Evolutionary conservation across 2,888 invertebrate species (phyloP).

Genomic region (Hypena proboscidalis): DNA sequence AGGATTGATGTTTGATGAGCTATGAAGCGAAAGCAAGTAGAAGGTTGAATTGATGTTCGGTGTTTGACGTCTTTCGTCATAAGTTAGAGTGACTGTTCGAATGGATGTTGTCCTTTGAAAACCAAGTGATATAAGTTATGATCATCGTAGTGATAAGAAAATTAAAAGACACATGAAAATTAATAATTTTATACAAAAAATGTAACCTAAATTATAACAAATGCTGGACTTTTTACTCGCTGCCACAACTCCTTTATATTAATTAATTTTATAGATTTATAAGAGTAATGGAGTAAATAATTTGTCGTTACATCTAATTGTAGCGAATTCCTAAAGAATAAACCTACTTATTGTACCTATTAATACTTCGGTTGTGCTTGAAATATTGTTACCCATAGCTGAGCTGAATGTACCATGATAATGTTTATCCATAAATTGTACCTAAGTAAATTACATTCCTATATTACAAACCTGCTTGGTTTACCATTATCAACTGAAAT

Average conservation of each 20-base stretch:
- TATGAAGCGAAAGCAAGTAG: conserved; percentile 13
- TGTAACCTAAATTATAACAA: conserved; percentile 55
- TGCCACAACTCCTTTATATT: conserved; percentile 61
- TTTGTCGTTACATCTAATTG: conserved; percentile 34
- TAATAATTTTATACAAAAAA: conserved; percentile 61
- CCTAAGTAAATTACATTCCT: conserved; percentile 38
- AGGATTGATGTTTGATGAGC: conserved; percentile 27
- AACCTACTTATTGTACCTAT: conserved; percentile 33
- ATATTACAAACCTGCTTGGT: conserved; percentile 34
- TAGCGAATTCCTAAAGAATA: conserved; percentile 27
- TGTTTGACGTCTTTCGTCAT: conserved; percentile 23
- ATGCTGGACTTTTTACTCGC: conserved; percentile 79
- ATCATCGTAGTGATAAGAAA: conserved; percentile 45
- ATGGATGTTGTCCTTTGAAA: conserved; percentile 34
- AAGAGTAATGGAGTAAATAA: conserved; percentile 41
- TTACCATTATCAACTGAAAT: conserved; percentile 5
- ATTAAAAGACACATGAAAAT: conserved; percentile 44
- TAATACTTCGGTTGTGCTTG: conserved; percentile 39
- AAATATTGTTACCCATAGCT: conserved; percentile 31
- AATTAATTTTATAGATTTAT: conserved; percentile 51
- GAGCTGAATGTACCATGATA: conserved; percentile 5
- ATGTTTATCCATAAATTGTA: conserved; percentile 16
- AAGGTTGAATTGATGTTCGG: conserved; percentile 21
- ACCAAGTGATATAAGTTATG: conserved; percentile 39
- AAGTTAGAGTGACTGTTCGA: conserved; percentile 37